phyloP scores from a whole-genome alignment of 2,113 vertebrate genomes.

The Colaptes auratus region DNA sequence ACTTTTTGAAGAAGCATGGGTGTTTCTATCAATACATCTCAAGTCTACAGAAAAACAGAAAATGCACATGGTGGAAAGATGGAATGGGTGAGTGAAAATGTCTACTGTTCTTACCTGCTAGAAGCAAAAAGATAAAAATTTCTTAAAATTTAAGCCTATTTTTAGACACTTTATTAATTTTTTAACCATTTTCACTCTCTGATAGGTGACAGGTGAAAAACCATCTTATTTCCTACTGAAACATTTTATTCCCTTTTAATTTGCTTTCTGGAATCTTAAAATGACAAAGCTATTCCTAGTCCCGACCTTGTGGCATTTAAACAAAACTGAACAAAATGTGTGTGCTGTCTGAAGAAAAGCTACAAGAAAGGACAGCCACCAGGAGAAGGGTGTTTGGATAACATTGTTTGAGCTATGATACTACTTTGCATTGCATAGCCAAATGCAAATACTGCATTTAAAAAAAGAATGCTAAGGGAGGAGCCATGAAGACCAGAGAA shows the following conservation, averaged over 20 bases:
- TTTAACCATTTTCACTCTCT: not conserved
- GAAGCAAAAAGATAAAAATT: not conserved
- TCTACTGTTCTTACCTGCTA: not conserved
- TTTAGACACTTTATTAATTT: not conserved
- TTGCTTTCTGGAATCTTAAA: not conserved
- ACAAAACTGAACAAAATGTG: not conserved
- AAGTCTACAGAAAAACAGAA: not conserved
- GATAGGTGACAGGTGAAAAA: not conserved
- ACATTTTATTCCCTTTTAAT: not conserved
- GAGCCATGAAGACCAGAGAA: not conserved
- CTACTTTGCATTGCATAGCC: not conserved
- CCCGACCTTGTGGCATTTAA: not conserved
- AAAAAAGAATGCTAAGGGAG: not conserved
- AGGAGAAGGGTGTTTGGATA: not conserved
- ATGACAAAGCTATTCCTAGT: not conserved
- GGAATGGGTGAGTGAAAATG: not conserved
- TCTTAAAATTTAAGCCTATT: not conserved
- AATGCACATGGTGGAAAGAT: not conserved
- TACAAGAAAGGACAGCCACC: not conserved
- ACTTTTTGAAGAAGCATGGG: not conserved
- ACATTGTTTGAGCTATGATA: not conserved
- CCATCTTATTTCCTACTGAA: not conserved
- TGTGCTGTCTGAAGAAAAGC: not conserved
- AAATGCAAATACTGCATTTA: not conserved
- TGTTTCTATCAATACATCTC: not conserved